Conservation (phyloP, 2,797 vertebrate genomes). For the Champsocephalus gunnari region DNA sequence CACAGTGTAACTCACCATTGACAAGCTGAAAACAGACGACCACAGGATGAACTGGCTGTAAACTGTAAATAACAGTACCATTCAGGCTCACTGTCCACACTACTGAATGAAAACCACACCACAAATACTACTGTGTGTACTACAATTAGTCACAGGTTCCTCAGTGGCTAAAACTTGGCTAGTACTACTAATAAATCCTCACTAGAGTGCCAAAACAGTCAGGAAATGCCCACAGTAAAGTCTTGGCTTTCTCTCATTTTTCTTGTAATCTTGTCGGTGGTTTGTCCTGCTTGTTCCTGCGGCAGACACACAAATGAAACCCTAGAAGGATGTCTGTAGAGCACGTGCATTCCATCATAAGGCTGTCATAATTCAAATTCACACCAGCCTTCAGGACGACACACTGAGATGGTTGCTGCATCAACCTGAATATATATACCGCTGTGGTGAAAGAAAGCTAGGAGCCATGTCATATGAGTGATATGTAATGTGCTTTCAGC, state of each 20-base stretch:
- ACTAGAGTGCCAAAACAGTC: slow-evolving; percentile 11
- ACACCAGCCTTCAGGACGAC: slow-evolving; percentile 38
- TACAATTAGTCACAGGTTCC: slow-evolving; percentile 37
- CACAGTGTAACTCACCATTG: slow-evolving; percentile 66
- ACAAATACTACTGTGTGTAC: slow-evolving; percentile 33
- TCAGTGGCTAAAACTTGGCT: slow-evolving; percentile 37
- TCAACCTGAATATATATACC: slow-evolving; percentile 28
- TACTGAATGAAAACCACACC: slow-evolving; percentile 44
- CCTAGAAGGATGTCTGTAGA: neutral
- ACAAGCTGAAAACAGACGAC: slow-evolving; percentile 63
- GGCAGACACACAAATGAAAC: slow-evolving; percentile 23
- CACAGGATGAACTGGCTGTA: slow-evolving; percentile 49
- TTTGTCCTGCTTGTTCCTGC: slow-evolving; percentile 9
- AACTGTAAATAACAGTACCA: slow-evolving; percentile 65
- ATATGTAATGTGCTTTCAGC: slow-evolving; percentile 56
- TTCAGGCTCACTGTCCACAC: slow-evolving; percentile 41
- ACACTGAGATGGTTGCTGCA: slow-evolving; percentile 22
- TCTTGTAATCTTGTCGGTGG: slow-evolving; percentile 1
- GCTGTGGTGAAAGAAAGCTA: slow-evolving; percentile 25
- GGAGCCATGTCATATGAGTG: slow-evolving; percentile 46
- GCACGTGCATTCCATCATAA: slow-evolving; percentile 24
- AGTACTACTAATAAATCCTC: slow-evolving; percentile 7
- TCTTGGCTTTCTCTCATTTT: neutral
- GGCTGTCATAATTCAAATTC: slow-evolving; percentile 38
- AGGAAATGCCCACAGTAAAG: slow-evolving; percentile 8